Evolutionary conservation across 2,888 invertebrate species (phyloP).

Genomic region (Lordiphosa andalusiaca): DNA sequence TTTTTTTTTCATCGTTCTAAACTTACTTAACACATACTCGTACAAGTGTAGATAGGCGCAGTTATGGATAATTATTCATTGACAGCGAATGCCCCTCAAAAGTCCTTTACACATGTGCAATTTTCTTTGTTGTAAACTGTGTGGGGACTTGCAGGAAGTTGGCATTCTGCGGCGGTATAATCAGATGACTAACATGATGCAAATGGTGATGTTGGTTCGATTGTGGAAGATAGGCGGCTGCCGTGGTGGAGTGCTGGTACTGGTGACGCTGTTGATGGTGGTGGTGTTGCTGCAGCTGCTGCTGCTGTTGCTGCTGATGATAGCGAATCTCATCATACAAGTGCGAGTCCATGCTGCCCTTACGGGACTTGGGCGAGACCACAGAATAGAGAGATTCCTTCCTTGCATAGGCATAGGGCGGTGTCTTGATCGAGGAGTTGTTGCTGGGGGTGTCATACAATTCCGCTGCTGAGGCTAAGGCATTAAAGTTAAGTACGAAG

Average conservation of each 20-base stretch:
- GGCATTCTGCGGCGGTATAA: constrained; percentile 76
- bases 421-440: constrained; percentile 70
- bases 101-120: constrained; percentile 61
- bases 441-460: constrained; percentile 80
- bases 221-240: constrained; percentile 53
- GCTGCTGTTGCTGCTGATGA: constrained; percentile 62
- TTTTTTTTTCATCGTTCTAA: too few relatives aligned
- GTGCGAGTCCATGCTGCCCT: constrained; percentile 79
- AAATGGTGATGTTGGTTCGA: constrained; percentile 12
- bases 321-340: constrained; percentile 80
- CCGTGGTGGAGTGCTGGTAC: constrained; percentile 57
- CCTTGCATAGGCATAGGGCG: constrained; percentile 77
- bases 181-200: constrained; percentile 66
- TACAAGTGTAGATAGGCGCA: background rate
- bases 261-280: constrained; percentile 29
- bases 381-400: constrained; percentile 79
- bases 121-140: constrained; percentile 49
- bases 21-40: too few relatives aligned
- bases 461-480: constrained; percentile 68
- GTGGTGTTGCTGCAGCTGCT: constrained; percentile 39
- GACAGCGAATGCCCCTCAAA: too few relatives aligned
- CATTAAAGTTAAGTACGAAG: background rate
- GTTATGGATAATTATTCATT: background rate
- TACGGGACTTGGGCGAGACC: constrained; percentile 77
- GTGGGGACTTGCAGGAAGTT: constrained; percentile 74